Conservation (phyloP, 2,888 invertebrate genomes). For the Coelopa pilipes region DNA sequence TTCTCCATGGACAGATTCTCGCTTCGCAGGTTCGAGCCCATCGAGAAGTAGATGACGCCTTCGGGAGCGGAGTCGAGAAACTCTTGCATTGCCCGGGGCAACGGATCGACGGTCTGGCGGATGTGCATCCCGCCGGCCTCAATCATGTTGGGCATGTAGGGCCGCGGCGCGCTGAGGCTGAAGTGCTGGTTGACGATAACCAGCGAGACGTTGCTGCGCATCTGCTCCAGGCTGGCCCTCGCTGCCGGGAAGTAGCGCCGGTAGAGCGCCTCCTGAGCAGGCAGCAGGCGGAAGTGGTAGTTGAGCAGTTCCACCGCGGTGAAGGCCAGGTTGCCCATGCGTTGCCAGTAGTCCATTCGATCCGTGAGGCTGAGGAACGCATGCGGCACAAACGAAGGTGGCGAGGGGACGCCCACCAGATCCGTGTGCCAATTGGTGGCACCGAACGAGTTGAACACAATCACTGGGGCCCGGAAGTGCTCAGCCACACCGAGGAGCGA, state of each 20-base stretch:
- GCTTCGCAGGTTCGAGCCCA: slow-evolving; percentile 59
- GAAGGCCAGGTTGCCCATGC: slow-evolving; percentile 52
- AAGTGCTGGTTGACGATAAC: slow-evolving; percentile 54
- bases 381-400: slow-evolving; percentile 51
- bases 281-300: slow-evolving; percentile 47
- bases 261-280: slow-evolving; percentile 46
- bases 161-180: slow-evolving; percentile 49
- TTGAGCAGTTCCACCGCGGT: slow-evolving; percentile 42
- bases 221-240: slow-evolving; percentile 41
- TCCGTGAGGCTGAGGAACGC: slow-evolving; percentile 47
- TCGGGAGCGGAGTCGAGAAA: slow-evolving; percentile 60
- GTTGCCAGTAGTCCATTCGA: slow-evolving; percentile 56
- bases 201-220: slow-evolving; percentile 48
- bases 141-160: slow-evolving; percentile 55
- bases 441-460: slow-evolving; percentile 48
- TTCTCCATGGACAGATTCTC: slow-evolving; percentile 46
- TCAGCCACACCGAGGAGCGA: slow-evolving; percentile 53
- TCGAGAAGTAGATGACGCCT: slow-evolving; percentile 65
- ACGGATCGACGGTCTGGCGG: slow-evolving; percentile 43
- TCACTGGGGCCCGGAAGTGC: slow-evolving; percentile 45
- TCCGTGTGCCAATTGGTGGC: slow-evolving; percentile 48
- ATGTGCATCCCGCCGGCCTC: slow-evolving; percentile 56
- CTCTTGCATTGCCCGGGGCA: slow-evolving; percentile 53
- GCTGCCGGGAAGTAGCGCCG: slow-evolving; percentile 46
- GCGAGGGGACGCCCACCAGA: slow-evolving; percentile 47